Evolutionary conservation across 2,113 vertebrate genomes (phyloP).

Genomic region (Laticauda colubrina): DNA sequence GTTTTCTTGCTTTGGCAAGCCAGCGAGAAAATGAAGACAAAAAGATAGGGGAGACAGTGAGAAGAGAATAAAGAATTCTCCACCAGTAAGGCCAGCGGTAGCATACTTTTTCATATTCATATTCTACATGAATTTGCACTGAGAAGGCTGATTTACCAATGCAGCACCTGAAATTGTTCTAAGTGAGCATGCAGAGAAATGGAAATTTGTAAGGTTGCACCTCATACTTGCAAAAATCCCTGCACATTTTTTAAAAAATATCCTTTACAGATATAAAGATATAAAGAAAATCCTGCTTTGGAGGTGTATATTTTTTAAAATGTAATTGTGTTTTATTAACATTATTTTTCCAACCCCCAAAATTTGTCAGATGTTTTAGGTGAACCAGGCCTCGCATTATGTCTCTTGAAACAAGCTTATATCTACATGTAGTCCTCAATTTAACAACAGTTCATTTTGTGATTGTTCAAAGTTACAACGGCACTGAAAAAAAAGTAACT

Average conservation of each 20-base stretch:
- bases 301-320: neutral
- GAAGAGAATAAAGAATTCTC: neutral
- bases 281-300: neutral
- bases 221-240: neutral
- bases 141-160: neutral
- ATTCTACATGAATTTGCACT: neutral
- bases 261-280: neutral
- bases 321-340: neutral
- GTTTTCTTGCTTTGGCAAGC: neutral
- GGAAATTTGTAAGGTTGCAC: neutral
- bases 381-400: neutral
- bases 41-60: neutral
- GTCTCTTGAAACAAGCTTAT: neutral
- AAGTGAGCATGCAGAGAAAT: neutral
- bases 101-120: neutral
- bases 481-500: neutral
- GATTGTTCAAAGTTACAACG: neutral
- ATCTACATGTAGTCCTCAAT: neutral
- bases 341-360: neutral
- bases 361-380: neutral
- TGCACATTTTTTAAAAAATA: neutral
- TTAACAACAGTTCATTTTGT: neutral
- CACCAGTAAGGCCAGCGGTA: neutral
- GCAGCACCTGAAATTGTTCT: neutral
- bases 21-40: neutral